Conservation (phyloP, 2,113 vertebrate genomes). For the Anser brachyrhynchus region DNA sequence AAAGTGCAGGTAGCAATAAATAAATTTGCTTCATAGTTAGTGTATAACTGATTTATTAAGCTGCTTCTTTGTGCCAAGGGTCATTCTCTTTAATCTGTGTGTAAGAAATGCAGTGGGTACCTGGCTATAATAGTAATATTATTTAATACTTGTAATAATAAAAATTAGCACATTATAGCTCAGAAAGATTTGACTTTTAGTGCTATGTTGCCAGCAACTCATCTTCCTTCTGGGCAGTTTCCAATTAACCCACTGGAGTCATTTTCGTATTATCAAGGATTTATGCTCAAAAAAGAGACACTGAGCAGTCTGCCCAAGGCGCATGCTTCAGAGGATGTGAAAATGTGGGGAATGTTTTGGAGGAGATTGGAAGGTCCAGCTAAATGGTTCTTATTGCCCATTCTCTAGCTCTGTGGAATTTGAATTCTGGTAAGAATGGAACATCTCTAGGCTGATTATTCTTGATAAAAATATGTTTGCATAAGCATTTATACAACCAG, state of each 20-base stretch:
- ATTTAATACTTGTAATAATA: conserved; percentile 26
- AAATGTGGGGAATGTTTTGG: neutral
- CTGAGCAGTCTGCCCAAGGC: neutral
- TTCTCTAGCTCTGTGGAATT: neutral
- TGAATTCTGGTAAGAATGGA: neutral
- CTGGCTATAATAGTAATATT: neutral
- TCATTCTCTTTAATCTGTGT: conserved; percentile 17
- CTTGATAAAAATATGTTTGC: neutral
- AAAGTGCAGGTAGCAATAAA: conserved; percentile 54
- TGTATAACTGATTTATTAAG: conserved; percentile 46
- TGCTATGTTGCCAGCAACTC: neutral
- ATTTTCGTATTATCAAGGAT: neutral
- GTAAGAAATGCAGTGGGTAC: neutral
- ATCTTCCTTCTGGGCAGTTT: neutral
- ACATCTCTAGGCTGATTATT: neutral
- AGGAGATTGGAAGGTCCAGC: neutral
- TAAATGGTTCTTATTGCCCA: neutral
- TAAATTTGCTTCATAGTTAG: conserved; percentile 48
- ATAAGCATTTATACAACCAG: neutral
- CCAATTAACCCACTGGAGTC: conserved; percentile 14
- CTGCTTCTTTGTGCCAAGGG: neutral
- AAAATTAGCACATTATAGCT: neutral
- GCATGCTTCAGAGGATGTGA: neutral
- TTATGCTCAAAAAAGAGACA: neutral
- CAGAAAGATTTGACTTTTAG: neutral